Evolutionary conservation across 2,797 vertebrate species (phyloP).

Genomic region (Alosa sapidissima): DNA sequence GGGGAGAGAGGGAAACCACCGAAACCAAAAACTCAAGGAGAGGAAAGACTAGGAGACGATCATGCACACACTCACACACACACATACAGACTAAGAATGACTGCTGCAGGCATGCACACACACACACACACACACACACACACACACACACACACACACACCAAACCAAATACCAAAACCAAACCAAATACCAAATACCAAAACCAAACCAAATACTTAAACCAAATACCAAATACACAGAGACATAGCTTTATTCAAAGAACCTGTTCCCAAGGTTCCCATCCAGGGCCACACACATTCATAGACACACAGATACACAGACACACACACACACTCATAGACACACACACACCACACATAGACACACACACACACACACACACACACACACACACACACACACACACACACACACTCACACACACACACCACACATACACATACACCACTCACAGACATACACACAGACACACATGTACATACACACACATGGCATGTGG

Average conservation of each 20-base stretch:
- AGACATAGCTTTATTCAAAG: conserved; percentile 95
- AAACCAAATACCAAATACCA: conserved; percentile 82
- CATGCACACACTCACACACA: conserved; percentile 68
- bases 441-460: not conserved
- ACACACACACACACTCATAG: conserved; percentile 51
- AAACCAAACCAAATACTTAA: conserved; percentile 63
- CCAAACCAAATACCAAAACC: conserved; percentile 79
- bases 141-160: no score
- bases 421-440: no score
- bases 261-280: conserved; percentile 85
- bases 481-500: not conserved
- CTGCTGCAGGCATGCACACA: no score
- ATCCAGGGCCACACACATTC: conserved; percentile 72
- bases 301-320: conserved; percentile 68
- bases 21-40: conserved; percentile 71
- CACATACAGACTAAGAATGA: not conserved
- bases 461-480: not conserved
- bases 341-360: not conserved
- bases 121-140: no score
- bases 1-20: conserved; percentile 53
- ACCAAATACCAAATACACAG: conserved; percentile 84
- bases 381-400: not conserved
- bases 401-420: no score
- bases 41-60: conserved; percentile 24
- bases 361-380: not conserved